Evolutionary conservation across 1,140 invertebrate species (phyloP).

Genomic region (Neocloeon triangulifer): DNA sequence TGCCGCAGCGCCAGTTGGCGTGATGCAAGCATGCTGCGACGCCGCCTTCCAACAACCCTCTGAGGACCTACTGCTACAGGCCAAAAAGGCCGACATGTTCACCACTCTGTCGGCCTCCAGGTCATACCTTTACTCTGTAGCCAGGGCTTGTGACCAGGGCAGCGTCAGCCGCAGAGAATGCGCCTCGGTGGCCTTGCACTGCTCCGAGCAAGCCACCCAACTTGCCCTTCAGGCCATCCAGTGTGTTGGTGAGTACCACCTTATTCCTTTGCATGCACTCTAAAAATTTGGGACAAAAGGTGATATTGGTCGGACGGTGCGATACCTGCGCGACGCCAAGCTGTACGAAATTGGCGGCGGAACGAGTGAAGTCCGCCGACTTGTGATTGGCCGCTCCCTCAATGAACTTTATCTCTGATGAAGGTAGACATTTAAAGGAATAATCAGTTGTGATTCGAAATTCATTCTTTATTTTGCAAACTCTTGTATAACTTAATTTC

Average conservation of each 20-base stretch:
- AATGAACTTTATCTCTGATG: conserved; percentile 55
- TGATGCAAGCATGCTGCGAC: conserved; percentile 48
- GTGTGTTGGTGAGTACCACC: no score
- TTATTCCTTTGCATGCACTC: no score
- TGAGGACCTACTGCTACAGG: conserved; percentile 32
- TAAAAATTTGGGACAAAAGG: conserved; percentile 96
- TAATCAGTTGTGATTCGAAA: no score
- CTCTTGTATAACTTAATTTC: no score
- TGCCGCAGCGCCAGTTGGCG: conserved; percentile 34
- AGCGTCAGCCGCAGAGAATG: conserved; percentile 30
- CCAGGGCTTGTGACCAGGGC: conserved; percentile 27
- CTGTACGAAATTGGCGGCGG: conserved; percentile 97
- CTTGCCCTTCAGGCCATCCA: conserved; percentile 39
- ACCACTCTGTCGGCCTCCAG: conserved; percentile 30
- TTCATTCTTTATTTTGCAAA: no score
- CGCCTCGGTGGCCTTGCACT: conserved; percentile 40
- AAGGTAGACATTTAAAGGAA: no score
- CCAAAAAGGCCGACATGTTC: conserved; percentile 51
- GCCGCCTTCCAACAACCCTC: conserved; percentile 37
- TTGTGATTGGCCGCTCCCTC: conserved; percentile 73
- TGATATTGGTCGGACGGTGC: conserved; percentile 89
- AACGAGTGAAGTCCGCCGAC: conserved; percentile 81
- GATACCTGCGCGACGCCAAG: conserved; percentile 88
- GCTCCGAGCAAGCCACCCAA: conserved; percentile 38
- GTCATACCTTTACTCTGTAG: conserved; percentile 40